phyloP scores from a whole-genome alignment of 2,888 invertebrate species.

The Drosophila hamatofila region DNA sequence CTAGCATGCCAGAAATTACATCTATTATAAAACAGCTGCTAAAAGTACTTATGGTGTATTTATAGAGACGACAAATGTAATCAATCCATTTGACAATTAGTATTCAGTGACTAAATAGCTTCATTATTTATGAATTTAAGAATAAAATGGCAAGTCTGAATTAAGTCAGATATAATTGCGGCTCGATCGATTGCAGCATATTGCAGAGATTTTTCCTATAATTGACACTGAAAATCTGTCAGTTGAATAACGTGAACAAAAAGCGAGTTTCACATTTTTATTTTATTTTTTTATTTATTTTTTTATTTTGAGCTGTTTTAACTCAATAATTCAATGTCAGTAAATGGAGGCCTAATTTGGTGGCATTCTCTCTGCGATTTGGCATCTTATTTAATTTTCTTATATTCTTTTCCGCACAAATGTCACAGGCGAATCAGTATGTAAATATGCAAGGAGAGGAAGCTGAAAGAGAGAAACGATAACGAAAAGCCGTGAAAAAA shows the following conservation, averaged over 20 bases:
- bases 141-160: neutral
- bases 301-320: slow-evolving; percentile 34
- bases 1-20: no score
- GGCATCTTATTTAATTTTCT: slow-evolving; percentile 40
- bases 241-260: neutral
- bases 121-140: neutral
- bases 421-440: slow-evolving; percentile 63
- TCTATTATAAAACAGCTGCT: no score
- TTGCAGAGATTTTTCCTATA: slow-evolving; percentile 39
- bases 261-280: neutral
- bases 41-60: neutral
- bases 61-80: neutral
- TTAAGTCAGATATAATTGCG: slow-evolving; percentile 57
- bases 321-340: slow-evolving; percentile 69
- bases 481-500: slow-evolving; percentile 44
- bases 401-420: slow-evolving; percentile 46
- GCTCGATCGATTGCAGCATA: slow-evolving; percentile 17
- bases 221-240: slow-evolving; percentile 38
- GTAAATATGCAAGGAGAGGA: slow-evolving; percentile 47
- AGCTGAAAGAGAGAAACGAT: slow-evolving; percentile 13
- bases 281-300: neutral
- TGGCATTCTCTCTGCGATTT: slow-evolving; percentile 24
- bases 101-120: neutral
- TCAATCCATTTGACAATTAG: neutral
- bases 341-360: slow-evolving; percentile 40